Conservation (phyloP, 53 echinoderm and acorn worm genomes). For the Paracentrotus lividus region DNA sequence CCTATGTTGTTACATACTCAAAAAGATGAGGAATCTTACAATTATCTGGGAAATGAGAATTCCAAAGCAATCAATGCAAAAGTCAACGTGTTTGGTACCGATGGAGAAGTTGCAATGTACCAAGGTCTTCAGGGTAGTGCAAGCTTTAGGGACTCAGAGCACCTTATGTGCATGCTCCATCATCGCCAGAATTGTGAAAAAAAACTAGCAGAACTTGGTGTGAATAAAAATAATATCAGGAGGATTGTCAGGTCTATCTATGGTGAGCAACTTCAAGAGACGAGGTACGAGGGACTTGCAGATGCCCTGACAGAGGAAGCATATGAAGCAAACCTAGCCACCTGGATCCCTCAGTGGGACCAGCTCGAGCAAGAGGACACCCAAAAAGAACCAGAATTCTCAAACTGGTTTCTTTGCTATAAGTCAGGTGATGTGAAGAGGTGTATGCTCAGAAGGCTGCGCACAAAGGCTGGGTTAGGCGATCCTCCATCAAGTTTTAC, state of each 20-base stretch:
- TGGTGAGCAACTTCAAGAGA: not conserved
- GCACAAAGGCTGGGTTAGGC: slow-evolving; percentile 17
- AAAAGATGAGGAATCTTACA: slow-evolving; percentile 48
- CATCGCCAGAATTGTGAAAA: slow-evolving; percentile 38
- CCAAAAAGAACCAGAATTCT: slow-evolving; percentile 8
- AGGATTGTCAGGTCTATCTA: not conserved
- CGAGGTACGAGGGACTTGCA: slow-evolving; percentile 46
- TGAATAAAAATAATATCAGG: slow-evolving; percentile 4
- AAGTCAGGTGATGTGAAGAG: slow-evolving; percentile 40
- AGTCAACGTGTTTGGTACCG: slow-evolving; percentile 40
- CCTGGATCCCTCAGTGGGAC: slow-evolving; percentile 47
- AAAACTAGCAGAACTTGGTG: slow-evolving; percentile 43
- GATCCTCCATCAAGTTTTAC: slow-evolving; percentile 6
- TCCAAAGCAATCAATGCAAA: slow-evolving; percentile 21
- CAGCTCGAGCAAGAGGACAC: slow-evolving; percentile 16
- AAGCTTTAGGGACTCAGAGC: slow-evolving; percentile 44
- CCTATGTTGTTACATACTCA: slow-evolving; percentile 35
- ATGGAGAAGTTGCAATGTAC: slow-evolving; percentile 45
- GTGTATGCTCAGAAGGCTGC: slow-evolving; percentile 15
- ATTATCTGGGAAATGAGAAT: slow-evolving; percentile 26
- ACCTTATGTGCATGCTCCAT: slow-evolving; percentile 52
- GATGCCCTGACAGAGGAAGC: slow-evolving; percentile 19
- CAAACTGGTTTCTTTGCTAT: slow-evolving; percentile 31
- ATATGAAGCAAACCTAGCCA: not conserved
- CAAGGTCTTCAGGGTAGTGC: slow-evolving; percentile 2